Conservation (phyloP, 2,797 vertebrate species). For the Macropus fuliginosus region DNA sequence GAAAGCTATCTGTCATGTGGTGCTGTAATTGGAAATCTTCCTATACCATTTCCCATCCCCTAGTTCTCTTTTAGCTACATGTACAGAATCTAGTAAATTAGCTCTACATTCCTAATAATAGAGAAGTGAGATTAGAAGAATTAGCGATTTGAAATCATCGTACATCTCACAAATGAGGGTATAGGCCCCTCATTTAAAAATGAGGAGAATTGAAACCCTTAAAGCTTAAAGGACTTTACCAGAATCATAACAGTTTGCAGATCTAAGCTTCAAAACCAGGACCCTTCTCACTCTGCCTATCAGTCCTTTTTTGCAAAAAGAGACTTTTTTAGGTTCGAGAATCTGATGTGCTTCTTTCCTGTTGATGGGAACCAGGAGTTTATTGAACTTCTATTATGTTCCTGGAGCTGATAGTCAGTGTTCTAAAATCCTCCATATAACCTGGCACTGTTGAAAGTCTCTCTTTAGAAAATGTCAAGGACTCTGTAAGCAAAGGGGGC, state of each 20-base stretch:
- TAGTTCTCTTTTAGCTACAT: not conserved
- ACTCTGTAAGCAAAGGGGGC: not conserved
- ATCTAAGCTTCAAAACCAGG: not conserved
- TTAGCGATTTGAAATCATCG: not conserved
- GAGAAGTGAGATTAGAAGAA: not conserved
- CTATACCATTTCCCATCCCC: not conserved
- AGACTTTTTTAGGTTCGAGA: not conserved
- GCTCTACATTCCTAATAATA: not conserved
- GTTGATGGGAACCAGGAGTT: conserved; percentile 20
- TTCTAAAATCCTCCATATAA: conserved; percentile 15
- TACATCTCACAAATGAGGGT: not conserved
- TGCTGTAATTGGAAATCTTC: not conserved
- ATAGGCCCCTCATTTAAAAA: not conserved
- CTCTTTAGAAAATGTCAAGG: conserved; percentile 52
- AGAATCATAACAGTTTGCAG: not conserved
- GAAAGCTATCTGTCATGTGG: not conserved
- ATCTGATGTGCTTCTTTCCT: conserved; percentile 11
- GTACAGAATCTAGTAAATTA: not conserved
- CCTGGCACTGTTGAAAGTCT: not conserved
- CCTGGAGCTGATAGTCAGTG: not conserved
- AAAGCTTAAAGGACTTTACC: not conserved
- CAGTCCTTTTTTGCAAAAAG: not conserved
- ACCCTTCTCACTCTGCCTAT: not conserved
- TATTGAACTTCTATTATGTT: not conserved
- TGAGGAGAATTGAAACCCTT: not conserved